Base-by-base conservation (phyloP, 2,888 invertebrate species). In the Luperina nickerlii region DNA sequence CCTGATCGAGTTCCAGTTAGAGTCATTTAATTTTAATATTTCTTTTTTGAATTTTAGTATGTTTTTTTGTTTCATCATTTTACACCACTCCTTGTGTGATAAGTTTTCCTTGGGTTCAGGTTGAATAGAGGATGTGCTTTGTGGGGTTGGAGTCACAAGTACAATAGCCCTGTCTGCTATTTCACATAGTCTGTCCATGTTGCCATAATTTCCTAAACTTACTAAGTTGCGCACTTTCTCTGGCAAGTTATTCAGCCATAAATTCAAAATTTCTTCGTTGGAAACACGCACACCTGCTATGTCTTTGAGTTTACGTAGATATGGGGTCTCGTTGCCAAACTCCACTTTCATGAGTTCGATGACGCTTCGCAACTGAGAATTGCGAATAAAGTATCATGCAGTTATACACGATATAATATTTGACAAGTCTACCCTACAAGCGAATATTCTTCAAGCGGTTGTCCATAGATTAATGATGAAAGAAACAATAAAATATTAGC, bases 231-330 rank as follows among this genome's bases (percentile, higher is more conserved):
- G 83, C 11, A 87, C 79, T 70, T 76, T 73, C 18, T 63, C 51
- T 2, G 85, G 87, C n/a, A 87, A 73, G 27, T 78, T 83, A 24
- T 76, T 79, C 9, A 83, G 67, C 87, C 87, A 87, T 9, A 77
- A 32, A 63, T 83, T 80, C 11, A 84, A 67, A 57, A 87, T 70
- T 27, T 66, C 42, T 60, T 83, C 79, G 0, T 72, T 66, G 11
- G 78, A 38, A 24, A 87, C 76, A 7, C 71, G 79, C 9, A 57
- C 54, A 71, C 74, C 74, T 0, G 81, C 87, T 51, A 84, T 11
- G 8, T 67, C 51, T 45, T 45, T 78, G 8, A 87, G 79, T 62
- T 73, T 81, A 8, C 42, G 13, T 32, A 87, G 57, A 54, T 76
- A 85, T 78, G 87, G 83, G 5, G 73, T 83, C 2, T 68, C 74